A percentile compares a stretch with the other conserved stretches of the same genome.
These are phyloP conservation scores for Sterrhoptilus dennistouni DNA, from an alignment of 2,113 vertebrate species.

Conservation along the genomic window DNA sequence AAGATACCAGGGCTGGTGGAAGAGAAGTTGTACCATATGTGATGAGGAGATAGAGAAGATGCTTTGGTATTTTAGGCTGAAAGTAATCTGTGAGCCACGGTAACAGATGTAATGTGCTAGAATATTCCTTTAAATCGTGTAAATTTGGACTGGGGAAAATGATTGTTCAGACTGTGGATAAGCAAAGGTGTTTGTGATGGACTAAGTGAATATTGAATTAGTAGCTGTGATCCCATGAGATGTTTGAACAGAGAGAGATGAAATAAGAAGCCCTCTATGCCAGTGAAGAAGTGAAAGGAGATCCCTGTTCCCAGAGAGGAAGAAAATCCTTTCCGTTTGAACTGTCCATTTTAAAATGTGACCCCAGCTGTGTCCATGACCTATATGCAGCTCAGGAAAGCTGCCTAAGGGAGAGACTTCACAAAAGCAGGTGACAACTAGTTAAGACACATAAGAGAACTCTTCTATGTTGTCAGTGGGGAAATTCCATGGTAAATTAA, in stretches of 20 bases:
- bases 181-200: neutral
- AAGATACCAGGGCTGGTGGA: neutral
- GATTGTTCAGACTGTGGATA: neutral
- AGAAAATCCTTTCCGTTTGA: neutral
- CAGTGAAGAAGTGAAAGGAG: neutral
- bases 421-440: neutral
- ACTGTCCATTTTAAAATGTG: neutral
- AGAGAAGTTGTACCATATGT: neutral
- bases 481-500: neutral
- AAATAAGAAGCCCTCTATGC: neutral
- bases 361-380: neutral
- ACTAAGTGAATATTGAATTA: neutral
- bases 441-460: neutral
- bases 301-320: neutral
- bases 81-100: neutral
- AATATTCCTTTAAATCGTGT: neutral
- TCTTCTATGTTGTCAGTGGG: neutral
- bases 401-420: neutral
- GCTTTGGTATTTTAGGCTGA: neutral
- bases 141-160: neutral
- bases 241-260: neutral
- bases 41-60: neutral
- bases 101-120: neutral
- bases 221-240: neutral
- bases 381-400: neutral